Base-by-base conservation (phyloP, 1,140 invertebrate genomes). In the Pteromalus puparum region DNA sequence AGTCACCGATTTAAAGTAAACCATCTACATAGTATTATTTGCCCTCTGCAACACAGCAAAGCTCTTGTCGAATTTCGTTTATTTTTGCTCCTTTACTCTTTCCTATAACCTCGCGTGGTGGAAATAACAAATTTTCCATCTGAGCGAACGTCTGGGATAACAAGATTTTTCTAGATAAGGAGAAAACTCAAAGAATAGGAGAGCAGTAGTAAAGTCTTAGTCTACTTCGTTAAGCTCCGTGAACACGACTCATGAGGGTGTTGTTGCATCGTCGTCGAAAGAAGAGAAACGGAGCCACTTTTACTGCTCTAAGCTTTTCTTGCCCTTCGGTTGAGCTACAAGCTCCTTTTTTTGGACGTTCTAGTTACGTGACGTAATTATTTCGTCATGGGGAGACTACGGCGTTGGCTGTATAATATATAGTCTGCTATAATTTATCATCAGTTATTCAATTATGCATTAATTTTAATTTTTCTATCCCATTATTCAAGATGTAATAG, bases 281-380 rank as follows among this genome's bases (percentile, higher is more conserved):
- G n/a, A 53, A 81, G 46, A 74, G 28, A 73, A 81, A 74, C 21
- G 61, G 70, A 48, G 78, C 65, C 15, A 10, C 15, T 26, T 70
- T 70, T 28, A 26, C 24, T 28, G 7, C 73, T 21, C 67, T 28
- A 72, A 70, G 26, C 80, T 81, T 73, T 81, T 81, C 80, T 74
- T 61, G 48, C 1, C 34, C 34, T 76, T 28, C 28, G 34, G 46
- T 82, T n/a, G 70, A 74, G 80, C 70, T 82, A 61, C 73, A 74
- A 74, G 70, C 28, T 74, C 7, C 68, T 53, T 78, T 82, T 42
- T 76, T 53, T 53, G 7, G 7, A 73, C 18, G n/a, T 24, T n/a
- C 81, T 72, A 76, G 81, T 82, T 82, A 76, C 81, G 81, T 76
- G 72, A 53, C 73, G 81, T 82, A 82, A 82, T 82, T 82, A 82